phyloP scores from a whole-genome alignment of 2,113 vertebrate species.

The Coturnix japonica region DNA sequence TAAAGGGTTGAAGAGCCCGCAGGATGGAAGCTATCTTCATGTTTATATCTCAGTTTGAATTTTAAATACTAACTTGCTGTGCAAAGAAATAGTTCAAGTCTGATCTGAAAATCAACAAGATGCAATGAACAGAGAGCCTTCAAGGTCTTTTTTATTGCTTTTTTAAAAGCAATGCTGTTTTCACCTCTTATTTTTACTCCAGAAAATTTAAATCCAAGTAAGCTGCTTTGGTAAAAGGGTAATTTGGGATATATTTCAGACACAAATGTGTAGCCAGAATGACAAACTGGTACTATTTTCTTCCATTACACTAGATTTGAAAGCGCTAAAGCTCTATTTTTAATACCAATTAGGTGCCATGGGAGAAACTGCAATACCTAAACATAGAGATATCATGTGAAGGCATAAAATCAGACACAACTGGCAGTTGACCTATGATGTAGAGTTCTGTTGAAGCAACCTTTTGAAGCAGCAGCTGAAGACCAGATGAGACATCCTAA shows the following conservation, averaged over 20 bases:
- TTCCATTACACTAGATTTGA: not conserved
- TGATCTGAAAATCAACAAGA: slow-evolving; percentile 6
- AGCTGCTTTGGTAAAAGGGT: not conserved
- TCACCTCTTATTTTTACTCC: not conserved
- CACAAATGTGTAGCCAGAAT: not conserved
- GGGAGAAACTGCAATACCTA: not conserved
- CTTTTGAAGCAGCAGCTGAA: not conserved
- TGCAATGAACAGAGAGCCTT: not conserved
- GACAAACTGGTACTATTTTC: not conserved
- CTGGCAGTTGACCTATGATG: not conserved
- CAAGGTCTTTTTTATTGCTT: not conserved
- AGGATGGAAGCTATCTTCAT: not conserved
- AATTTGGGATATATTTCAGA: not conserved
- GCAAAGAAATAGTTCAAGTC: not conserved
- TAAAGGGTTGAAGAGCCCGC: not conserved
- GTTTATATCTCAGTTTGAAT: not conserved
- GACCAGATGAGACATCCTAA: not conserved
- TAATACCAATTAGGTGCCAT: not conserved
- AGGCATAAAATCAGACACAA: not conserved
- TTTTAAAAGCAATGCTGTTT: not conserved
- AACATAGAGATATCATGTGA: not conserved
- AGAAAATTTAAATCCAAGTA: not conserved
- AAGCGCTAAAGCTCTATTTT: slow-evolving; percentile 8
- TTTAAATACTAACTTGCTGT: not conserved
- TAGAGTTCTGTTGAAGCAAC: not conserved